A percentile compares a stretch with the other conserved stretches of the same genome.
Evolutionary conservation across 2,888 invertebrate genomes (phyloP).

Genomic region (Cephus spinipes): DNA sequence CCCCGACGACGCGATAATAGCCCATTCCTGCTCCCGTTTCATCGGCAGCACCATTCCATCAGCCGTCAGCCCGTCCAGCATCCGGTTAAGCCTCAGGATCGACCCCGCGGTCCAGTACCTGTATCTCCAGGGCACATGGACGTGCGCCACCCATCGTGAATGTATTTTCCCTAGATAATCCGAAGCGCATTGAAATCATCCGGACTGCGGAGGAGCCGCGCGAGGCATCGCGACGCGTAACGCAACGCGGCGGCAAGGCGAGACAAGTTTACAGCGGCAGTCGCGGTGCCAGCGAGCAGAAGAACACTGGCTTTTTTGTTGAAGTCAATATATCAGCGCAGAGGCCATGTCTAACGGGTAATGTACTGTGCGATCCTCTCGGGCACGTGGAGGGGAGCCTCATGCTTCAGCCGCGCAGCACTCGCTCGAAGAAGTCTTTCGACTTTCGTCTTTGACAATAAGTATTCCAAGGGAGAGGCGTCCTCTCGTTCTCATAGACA

Average conservation of each 20-base stretch:
- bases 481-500: no score
- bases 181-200: background rate
- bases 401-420: background rate
- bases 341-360: slow-evolving; percentile 64
- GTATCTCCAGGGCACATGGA: background rate
- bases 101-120: background rate
- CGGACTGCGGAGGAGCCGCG: background rate
- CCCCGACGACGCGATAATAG: background rate
- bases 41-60: background rate
- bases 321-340: slow-evolving; percentile 63
- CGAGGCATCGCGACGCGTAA: background rate
- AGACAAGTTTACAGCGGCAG: slow-evolving; percentile 21
- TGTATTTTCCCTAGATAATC: background rate
- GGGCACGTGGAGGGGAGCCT: background rate
- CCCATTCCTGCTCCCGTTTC: background rate
- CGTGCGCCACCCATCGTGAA: background rate
- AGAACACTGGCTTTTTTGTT: slow-evolving; percentile 61
- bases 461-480: no score
- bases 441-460: no score
- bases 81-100: background rate
- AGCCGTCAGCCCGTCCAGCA: background rate
- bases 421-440: no score
- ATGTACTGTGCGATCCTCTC: slow-evolving; percentile 56
- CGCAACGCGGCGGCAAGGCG: slow-evolving; percentile 1
- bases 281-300: slow-evolving; percentile 47